These are phyloP conservation scores for Noctua pronuba DNA, from an alignment of 2,888 invertebrate genomes.

Conservation along the genomic window DNA sequence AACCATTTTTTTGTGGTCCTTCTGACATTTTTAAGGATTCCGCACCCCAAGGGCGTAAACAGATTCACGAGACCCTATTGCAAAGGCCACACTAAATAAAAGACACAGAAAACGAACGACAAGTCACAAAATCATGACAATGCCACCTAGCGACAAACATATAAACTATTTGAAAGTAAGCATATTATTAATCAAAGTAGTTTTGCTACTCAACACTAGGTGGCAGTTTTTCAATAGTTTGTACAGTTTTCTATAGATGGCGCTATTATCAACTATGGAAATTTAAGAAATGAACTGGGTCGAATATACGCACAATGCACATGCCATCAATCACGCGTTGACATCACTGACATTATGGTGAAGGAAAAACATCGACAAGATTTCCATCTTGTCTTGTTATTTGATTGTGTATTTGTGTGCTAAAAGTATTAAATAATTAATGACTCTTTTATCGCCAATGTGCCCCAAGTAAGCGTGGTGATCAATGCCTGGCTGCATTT, in stretches of 20 bases:
- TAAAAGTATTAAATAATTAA: no score
- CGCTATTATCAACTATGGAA: not conserved
- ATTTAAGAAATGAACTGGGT: not conserved
- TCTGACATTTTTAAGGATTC: no score
- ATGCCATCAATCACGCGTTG: not conserved
- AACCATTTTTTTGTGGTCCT: not conserved
- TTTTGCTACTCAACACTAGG: slow-evolving; percentile 29
- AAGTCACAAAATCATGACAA: not conserved
- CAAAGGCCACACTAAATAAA: not conserved
- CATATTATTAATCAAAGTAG: not conserved
- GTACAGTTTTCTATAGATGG: slow-evolving; percentile 13
- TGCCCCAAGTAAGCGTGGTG: no score
- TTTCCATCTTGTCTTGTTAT: no score
- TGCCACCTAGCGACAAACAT: slow-evolving; percentile 20
- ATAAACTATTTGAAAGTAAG: not conserved
- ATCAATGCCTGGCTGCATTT: no score
- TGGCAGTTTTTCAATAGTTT: slow-evolving; percentile 23
- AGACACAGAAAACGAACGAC: not conserved
- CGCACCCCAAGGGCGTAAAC: not conserved
- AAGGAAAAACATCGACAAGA: no score
- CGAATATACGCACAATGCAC: not conserved
- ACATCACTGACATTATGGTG: no score
- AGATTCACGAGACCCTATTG: not conserved
- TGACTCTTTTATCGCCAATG: no score
- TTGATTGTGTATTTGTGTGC: no score